Evolutionary conservation across 2,113 vertebrate species (phyloP).

Genomic region (Boulengeromyrus knoepffleri): DNA sequence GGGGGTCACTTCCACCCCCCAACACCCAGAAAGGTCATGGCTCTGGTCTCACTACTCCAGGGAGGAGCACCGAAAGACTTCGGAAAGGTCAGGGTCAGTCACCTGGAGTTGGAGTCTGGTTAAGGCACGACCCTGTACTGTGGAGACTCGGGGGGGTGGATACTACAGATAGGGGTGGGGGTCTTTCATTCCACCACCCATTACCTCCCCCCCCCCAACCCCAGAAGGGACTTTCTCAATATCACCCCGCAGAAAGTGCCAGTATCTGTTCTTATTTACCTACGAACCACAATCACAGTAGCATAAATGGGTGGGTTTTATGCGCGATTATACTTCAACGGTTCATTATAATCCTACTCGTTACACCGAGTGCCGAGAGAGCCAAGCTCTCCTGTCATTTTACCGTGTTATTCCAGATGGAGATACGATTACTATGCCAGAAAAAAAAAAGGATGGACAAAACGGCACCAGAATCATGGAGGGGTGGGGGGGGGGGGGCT

Average conservation of each 20-base stretch:
- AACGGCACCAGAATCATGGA: constrained; percentile 7
- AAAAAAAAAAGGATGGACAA: not conserved
- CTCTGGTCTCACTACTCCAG: constrained; percentile 15
- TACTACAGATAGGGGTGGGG: not conserved
- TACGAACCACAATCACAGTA: not conserved
- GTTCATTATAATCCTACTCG: constrained; percentile 11
- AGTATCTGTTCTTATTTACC: constrained; percentile 1
- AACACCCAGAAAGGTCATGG: constrained; percentile 36
- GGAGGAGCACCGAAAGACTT: constrained; percentile 14
- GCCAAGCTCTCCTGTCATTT: constrained; percentile 11
- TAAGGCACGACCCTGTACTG: not conserved
- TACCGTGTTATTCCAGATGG: constrained; percentile 8
- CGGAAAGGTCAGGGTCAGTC: constrained; percentile 38
- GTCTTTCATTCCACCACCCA: constrained; percentile 5
- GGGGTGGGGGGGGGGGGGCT: not conserved
- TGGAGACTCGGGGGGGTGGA: no score
- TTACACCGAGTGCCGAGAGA: not conserved
- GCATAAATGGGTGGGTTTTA: not conserved
- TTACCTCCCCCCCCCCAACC: not conserved
- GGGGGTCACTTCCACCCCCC: not conserved
- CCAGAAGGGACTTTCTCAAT: not conserved
- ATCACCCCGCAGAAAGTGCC: not conserved
- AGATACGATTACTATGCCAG: constrained; percentile 13
- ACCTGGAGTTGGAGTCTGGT: constrained; percentile 29
- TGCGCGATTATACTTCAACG: not conserved